Evolutionary conservation across 2,888 invertebrate genomes (phyloP), one percentile per base, ranked within the genome.

Genomic region (Parelbella ahira): DNA sequence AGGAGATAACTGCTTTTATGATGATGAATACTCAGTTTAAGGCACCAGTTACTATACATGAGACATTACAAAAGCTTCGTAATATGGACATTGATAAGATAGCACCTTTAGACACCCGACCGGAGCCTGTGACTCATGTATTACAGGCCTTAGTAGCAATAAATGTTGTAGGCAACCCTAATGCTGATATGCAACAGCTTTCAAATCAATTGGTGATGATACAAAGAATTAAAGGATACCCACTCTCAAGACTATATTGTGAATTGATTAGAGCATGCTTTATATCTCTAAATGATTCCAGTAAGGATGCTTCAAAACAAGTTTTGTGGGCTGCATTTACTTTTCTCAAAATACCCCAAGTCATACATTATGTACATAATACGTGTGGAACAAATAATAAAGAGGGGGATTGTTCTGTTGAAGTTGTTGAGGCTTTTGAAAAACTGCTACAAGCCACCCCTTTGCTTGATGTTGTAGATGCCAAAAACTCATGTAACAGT

Each of bases 251-350:
- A 51, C 75, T 98, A 0, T 97, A 94, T 65, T 94, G 94, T 67
- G 97, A 98, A 88, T 89, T 98, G 15, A 93, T 97, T 55, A 89
- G 97, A 49, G 95, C 96, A 0, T 95, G 96, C 60, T 91, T 97
- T 45, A 92, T 97, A 62, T 95, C 96, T n/a, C 78, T 98, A 2
- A 93, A 96, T 61, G 96, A 97, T 73, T 94, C 94, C 0, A 92
- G 93, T 36, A 94, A 93, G 54, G 94, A 93, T 27, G 75, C 87
- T 1, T 91, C 93, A 4, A 94, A 94, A 55, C 97, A 97, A 61
- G 93, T 96, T 2, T 91, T 96, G 59, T 97, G 97, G 97, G 96
- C 96, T 6, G 97, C 97, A 4, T 97, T 97, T 67, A 95, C 95
- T 0, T 97, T 97, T 66, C 89, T 98, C 4, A 97, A 97, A 88